A percentile compares a stretch with the other conserved stretches of the same genome.
phyloP scores from a whole-genome alignment of 2,113 vertebrate genomes.

The Glareola pratincola region DNA sequence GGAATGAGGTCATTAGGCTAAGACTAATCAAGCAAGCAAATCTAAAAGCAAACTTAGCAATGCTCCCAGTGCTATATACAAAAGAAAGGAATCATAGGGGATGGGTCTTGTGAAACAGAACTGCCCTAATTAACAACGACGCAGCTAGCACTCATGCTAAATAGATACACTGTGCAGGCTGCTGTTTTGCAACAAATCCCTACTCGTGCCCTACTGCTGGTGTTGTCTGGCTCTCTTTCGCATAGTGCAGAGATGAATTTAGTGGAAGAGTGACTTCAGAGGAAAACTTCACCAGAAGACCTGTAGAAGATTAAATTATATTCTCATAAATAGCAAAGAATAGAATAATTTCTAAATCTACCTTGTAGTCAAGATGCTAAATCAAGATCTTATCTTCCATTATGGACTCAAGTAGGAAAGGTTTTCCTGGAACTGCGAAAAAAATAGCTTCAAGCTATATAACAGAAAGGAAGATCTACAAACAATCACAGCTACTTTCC shows the following conservation, averaged over 20 bases:
- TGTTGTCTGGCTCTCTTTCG: background rate
- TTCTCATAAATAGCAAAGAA: background rate
- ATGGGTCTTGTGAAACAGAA: background rate
- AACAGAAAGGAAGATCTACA: background rate
- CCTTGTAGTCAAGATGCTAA: background rate
- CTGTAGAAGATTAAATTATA: background rate
- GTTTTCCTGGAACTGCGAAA: background rate
- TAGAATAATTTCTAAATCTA: background rate
- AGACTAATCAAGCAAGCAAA: background rate
- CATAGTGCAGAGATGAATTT: background rate
- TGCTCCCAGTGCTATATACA: background rate
- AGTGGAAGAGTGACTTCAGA: background rate
- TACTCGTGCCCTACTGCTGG: background rate
- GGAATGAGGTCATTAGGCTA: background rate
- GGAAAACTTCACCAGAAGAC: background rate
- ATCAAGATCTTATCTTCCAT: background rate
- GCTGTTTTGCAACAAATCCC: background rate
- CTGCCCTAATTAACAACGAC: background rate
- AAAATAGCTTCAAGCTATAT: background rate
- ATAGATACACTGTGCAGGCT: background rate
- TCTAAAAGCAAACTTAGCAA: background rate
- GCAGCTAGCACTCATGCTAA: background rate
- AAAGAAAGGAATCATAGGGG: background rate
- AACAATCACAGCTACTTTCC: background rate
- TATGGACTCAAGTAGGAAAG: background rate